Conservation (phyloP, 2,888 invertebrate species). For the Oeneis ivallda region DNA sequence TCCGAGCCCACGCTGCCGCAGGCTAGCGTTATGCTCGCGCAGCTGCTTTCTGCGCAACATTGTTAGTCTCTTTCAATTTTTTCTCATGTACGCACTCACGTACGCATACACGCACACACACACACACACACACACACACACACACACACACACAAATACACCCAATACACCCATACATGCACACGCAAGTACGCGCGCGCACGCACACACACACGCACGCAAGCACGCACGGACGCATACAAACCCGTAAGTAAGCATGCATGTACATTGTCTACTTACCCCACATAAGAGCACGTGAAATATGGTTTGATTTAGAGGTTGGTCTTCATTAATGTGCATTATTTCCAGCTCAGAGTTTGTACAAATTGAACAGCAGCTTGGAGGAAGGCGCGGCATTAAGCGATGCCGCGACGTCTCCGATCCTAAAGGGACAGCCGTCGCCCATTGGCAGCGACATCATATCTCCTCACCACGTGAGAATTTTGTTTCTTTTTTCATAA, state of each 20-base stretch:
- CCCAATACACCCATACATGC: too few relatives aligned
- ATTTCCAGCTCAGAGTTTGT: slow-evolving; percentile 74
- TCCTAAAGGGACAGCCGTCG: slow-evolving; percentile 66
- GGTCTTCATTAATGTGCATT: slow-evolving; percentile 26
- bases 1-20: slow-evolving; percentile 88
- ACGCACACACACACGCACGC: too few relatives aligned
- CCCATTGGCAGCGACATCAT: slow-evolving; percentile 72
- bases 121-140: too few relatives aligned
- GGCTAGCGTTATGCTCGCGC: slow-evolving; percentile 90
- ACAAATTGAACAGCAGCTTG: slow-evolving; percentile 69
- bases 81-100: too few relatives aligned
- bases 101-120: too few relatives aligned
- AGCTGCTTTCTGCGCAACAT: slow-evolving; percentile 86
- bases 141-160: too few relatives aligned
- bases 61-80: slow-evolving; percentile 73
- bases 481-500: neutral
- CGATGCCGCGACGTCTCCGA: slow-evolving; percentile 71
- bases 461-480: slow-evolving; percentile 73
- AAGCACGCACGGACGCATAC: too few relatives aligned
- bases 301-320: neutral
- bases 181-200: too few relatives aligned
- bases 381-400: slow-evolving; percentile 61
- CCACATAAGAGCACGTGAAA: neutral
- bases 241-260: too few relatives aligned
- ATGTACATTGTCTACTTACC: neutral